Conservation (phyloP, 2,888 invertebrate genomes). For the Onchidella celtica region DNA sequence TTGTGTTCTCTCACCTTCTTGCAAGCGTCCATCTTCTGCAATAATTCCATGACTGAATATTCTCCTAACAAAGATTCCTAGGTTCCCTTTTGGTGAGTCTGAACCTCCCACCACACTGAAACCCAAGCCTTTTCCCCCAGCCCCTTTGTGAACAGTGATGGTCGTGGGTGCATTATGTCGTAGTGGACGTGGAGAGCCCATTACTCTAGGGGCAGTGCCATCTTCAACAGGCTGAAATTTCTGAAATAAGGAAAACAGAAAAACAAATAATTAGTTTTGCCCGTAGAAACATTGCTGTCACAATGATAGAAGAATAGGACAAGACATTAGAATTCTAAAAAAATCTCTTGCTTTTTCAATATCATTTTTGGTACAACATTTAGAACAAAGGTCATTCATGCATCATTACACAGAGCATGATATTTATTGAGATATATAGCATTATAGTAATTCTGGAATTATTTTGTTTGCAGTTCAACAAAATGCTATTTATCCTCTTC, state of each 20-base stretch:
- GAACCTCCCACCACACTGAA: slow-evolving; percentile 94
- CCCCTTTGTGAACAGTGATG: slow-evolving; percentile 88
- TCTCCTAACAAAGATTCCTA: slow-evolving; percentile 94
- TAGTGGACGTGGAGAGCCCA: neutral
- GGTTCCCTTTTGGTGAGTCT: slow-evolving; percentile 92
- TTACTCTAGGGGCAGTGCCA: slow-evolving; percentile 32
- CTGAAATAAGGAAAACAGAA: slow-evolving; percentile 7
- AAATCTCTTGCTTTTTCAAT: no score
- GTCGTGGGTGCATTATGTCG: slow-evolving; percentile 54
- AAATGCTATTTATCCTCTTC: no score
- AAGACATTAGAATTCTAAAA: no score
- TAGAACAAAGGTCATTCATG: no score
- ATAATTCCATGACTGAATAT: slow-evolving; percentile 93
- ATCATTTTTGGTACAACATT: no score
- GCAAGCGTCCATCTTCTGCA: slow-evolving; percentile 89
- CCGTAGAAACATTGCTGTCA: no score
- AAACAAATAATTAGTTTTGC: neutral
- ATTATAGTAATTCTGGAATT: no score
- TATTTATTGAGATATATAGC: no score
- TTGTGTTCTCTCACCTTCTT: slow-evolving; percentile 87
- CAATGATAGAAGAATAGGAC: no score
- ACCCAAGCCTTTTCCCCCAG: slow-evolving; percentile 91
- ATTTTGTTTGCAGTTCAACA: no score
- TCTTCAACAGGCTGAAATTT: slow-evolving; percentile 50
- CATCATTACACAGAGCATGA: no score